Conservation (phyloP, 2,797 vertebrate genomes). For the Arrhamphus sclerolepis region DNA sequence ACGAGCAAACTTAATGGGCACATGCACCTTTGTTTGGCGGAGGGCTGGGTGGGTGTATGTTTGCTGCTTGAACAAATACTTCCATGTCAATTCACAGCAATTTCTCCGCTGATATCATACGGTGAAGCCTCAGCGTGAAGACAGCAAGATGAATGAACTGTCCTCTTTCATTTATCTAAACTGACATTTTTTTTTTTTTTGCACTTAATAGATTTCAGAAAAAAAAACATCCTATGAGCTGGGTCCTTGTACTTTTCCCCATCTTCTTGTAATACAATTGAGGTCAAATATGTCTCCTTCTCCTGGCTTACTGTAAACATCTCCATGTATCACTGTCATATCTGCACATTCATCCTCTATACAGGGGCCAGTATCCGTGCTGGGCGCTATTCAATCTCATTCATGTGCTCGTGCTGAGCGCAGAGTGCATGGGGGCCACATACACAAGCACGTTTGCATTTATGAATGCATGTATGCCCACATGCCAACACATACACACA, state of each 20-base stretch:
- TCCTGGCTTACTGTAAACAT: conserved; percentile 77
- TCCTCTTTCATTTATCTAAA: conserved; percentile 38
- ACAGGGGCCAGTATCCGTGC: conserved; percentile 49
- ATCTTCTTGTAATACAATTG: conserved; percentile 35
- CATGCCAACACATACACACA: conserved; percentile 17
- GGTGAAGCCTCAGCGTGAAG: conserved; percentile 36
- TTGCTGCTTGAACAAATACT: conserved; percentile 54
- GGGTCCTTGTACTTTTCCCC: conserved; percentile 22
- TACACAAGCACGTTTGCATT: conserved; percentile 8
- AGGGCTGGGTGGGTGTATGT: conserved; percentile 20
- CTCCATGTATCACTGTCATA: conserved; percentile 85
- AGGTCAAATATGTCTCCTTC: conserved; percentile 34
- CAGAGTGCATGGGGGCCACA: conserved; percentile 30
- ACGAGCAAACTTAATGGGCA: conserved; percentile 39
- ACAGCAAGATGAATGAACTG: conserved; percentile 55
- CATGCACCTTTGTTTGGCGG: conserved; percentile 34
- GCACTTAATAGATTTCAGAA: conserved; percentile 32
- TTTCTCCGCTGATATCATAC: conserved; percentile 62
- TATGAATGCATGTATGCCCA: conserved; percentile 20
- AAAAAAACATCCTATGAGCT: conserved; percentile 54
- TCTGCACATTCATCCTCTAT: conserved; percentile 75
- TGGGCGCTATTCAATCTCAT: conserved; percentile 60
- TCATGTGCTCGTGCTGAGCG: conserved; percentile 49
- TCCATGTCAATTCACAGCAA: conserved; percentile 57
- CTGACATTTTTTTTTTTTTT: conserved; percentile 38